Evolutionary conservation across 2,113 vertebrate species (phyloP).

Genomic region (Panthera leo): DNA sequence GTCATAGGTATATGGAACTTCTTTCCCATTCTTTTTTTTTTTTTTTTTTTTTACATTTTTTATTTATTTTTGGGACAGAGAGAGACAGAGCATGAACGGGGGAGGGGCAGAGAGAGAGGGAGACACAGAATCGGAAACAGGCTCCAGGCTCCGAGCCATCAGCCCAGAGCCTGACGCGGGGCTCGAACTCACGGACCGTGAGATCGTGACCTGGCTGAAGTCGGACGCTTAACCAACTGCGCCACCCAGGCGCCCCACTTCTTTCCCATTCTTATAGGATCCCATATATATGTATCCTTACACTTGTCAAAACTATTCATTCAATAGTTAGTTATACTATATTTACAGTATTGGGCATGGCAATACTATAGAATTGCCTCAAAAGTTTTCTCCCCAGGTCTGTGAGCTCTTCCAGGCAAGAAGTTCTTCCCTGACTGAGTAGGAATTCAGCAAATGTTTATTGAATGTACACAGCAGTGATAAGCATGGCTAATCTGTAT

Average conservation of each 20-base stretch:
- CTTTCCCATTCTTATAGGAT: not conserved
- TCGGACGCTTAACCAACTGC: too few relatives aligned
- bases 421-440: not conserved
- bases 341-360: not conserved
- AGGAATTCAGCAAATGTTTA: not conserved
- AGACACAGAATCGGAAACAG: too few relatives aligned
- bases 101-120: too few relatives aligned
- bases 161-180: too few relatives aligned
- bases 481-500: not conserved
- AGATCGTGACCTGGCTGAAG: too few relatives aligned
- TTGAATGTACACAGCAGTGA: not conserved
- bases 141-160: too few relatives aligned
- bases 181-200: too few relatives aligned
- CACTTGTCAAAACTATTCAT: not conserved
- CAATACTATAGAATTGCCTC: not conserved
- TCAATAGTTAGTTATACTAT: not conserved
- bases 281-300: not conserved
- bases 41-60: too few relatives aligned
- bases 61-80: too few relatives aligned
- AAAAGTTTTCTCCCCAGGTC: not conserved
- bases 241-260: too few relatives aligned
- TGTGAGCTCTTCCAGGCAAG: not conserved
- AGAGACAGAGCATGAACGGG: too few relatives aligned
- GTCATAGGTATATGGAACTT: fast-evolving
- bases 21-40: not conserved